Evolutionary conservation across 2,797 vertebrate genomes (phyloP).

Genomic region (Lemur catta): DNA sequence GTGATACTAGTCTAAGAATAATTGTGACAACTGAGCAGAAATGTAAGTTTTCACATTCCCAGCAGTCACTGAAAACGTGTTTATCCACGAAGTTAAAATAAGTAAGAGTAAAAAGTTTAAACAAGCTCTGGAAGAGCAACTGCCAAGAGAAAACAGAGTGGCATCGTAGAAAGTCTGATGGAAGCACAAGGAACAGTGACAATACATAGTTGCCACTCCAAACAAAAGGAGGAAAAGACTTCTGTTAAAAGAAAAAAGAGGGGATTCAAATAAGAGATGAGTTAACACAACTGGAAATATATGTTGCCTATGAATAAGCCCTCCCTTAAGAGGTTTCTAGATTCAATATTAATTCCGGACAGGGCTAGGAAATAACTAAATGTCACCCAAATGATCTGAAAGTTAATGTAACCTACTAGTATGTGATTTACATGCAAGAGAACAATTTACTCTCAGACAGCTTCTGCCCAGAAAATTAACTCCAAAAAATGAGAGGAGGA

Average conservation of each 20-base stretch:
- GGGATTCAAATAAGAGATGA: neutral
- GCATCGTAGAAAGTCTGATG: neutral
- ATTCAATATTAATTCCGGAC: slow-evolving; percentile 44
- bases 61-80: neutral
- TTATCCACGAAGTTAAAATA: fast-evolving
- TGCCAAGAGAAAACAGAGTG: neutral
- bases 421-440: slow-evolving; percentile 33
- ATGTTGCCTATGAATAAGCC: neutral
- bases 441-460: slow-evolving; percentile 14
- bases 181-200: neutral
- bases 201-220: neutral
- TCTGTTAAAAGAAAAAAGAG: neutral
- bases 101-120: neutral
- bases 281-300: slow-evolving; percentile 2
- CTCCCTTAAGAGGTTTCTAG: slow-evolving; percentile 4
- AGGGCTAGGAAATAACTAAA: slow-evolving; percentile 42
- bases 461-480: neutral
- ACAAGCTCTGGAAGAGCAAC: neutral
- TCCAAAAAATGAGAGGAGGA: neutral
- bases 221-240: neutral
- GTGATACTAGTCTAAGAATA: neutral
- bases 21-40: neutral
- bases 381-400: slow-evolving; percentile 45
- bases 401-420: slow-evolving; percentile 9
- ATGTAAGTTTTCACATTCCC: neutral